Conservation (phyloP, 2,797 vertebrate genomes). For the Cirrhinus mrigala region DNA sequence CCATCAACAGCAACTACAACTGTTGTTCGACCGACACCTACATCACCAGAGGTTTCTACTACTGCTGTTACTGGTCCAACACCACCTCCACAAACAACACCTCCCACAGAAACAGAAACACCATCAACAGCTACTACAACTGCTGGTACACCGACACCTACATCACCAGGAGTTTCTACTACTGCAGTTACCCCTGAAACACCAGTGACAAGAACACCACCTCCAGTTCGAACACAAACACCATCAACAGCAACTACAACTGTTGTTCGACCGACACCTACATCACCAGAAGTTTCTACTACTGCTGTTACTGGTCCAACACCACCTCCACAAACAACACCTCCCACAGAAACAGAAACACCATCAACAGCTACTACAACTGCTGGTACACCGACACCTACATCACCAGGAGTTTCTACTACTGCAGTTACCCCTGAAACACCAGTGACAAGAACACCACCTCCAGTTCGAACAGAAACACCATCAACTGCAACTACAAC, state of each 20-base stretch:
- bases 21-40: background rate
- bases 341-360: background rate
- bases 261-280: background rate
- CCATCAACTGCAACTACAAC: too few species aligned
- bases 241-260: background rate
- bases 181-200: background rate
- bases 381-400: background rate
- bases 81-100: fast-evolving
- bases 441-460: too few species aligned
- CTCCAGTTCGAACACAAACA: too few species aligned
- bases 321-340: fast-evolving
- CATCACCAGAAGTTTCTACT: background rate
- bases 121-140: background rate
- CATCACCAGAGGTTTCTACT: background rate
- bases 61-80: background rate
- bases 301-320: background rate
- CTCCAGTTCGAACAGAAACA: too few species aligned
- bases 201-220: too few species aligned
- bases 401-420: background rate
- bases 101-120: background rate
- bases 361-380: background rate
- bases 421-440: too few species aligned
- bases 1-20: background rate
- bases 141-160: background rate
- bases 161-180: background rate